Percentiles rank a stretch among this genome's conserved stretches.
Conservation (phyloP, 2,113 vertebrate species). For the Misgurnus anguillicaudatus region DNA sequence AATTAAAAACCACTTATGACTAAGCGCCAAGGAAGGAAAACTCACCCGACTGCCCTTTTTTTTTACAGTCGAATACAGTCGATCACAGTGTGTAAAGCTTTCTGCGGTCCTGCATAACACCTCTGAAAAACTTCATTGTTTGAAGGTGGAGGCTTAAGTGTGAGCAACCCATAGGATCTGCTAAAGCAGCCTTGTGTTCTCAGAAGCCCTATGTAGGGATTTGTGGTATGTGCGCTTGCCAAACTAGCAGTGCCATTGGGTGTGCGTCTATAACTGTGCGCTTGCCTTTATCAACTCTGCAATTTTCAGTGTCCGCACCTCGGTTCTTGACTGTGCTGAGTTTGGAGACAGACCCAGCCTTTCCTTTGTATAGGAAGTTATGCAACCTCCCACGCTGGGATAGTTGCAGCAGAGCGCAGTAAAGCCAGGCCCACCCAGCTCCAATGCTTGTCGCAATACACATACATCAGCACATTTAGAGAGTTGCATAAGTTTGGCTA, state of each 20-base stretch:
- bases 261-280: not conserved
- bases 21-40: constrained; percentile 22
- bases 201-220: not conserved
- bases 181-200: constrained; percentile 22
- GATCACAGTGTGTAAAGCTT: constrained; percentile 6
- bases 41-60: constrained; percentile 24
- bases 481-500: constrained; percentile 65
- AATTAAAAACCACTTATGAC: constrained; percentile 44
- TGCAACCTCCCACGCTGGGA: constrained; percentile 46
- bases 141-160: constrained; percentile 6
- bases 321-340: not conserved
- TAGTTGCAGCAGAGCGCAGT: constrained; percentile 7
- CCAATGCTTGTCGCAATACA: constrained; percentile 27
- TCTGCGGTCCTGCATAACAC: not conserved
- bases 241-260: not conserved
- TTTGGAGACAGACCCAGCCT: constrained; percentile 14
- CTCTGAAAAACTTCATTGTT: constrained; percentile 38
- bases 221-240: not conserved
- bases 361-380: constrained; percentile 33
- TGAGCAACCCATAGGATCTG: constrained; percentile 19
- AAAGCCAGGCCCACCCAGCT: constrained; percentile 24
- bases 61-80: constrained; percentile 6
- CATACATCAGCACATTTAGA: constrained; percentile 40
- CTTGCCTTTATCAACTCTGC: not conserved
- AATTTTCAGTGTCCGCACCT: constrained; percentile 4